Conservation (phyloP, 2,113 vertebrate species). For the Cochlearius cochlearius region DNA sequence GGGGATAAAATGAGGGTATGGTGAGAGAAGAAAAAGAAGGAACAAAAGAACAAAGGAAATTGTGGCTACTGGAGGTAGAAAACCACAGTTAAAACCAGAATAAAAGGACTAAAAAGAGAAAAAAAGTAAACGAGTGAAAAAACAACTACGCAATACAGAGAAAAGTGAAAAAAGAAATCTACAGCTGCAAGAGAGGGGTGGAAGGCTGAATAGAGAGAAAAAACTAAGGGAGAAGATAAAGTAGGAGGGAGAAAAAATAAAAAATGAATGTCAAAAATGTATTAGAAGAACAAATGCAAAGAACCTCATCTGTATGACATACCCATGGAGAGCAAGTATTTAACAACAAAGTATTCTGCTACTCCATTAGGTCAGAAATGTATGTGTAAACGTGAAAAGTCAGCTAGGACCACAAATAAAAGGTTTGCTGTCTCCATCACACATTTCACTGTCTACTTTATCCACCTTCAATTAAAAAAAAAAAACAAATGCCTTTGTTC, state of each 20-base stretch:
- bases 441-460: not conserved
- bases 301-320: not conserved
- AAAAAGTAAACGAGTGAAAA: not conserved
- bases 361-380: not conserved
- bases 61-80: not conserved
- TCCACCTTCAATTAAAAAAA: not conserved
- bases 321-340: not conserved
- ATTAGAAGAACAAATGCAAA: not conserved
- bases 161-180: not conserved
- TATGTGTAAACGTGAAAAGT: not conserved
- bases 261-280: not conserved
- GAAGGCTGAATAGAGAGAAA: not conserved
- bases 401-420: not conserved
- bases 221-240: not conserved
- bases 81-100: not conserved
- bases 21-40: not conserved
- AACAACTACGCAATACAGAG: not conserved
- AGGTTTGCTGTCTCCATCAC: not conserved
- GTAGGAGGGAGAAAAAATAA: not conserved
- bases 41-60: not conserved
- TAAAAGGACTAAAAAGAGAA: not conserved
- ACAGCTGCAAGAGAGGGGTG: not conserved
- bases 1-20: not conserved
- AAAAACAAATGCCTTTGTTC: rapidly evolving
- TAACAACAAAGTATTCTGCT: not conserved